Evolutionary conservation across 2,888 invertebrate genomes (phyloP).

Genomic region (Polymixis flavicincta): DNA sequence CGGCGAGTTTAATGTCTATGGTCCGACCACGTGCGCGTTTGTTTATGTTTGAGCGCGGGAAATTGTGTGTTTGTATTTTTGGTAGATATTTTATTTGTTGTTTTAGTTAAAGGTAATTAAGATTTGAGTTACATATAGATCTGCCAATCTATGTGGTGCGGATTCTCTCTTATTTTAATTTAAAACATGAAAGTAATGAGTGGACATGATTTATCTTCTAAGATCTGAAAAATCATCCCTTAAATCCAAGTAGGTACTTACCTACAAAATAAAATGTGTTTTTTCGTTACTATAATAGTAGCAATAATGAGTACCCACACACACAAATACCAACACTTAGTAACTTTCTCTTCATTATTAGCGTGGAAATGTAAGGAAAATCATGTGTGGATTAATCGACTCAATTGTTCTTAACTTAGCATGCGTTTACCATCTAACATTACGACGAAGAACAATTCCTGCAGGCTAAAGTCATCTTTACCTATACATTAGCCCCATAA

Average conservation of each 20-base stretch:
- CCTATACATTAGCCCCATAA: no score
- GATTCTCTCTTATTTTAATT: neutral
- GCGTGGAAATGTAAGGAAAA: slow-evolving; percentile 8
- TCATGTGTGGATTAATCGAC: neutral
- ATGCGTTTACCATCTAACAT: neutral
- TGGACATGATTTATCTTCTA: neutral
- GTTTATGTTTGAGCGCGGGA: slow-evolving; percentile 67
- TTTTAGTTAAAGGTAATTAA: neutral
- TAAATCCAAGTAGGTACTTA: neutral
- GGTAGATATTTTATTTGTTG: slow-evolving; percentile 18
- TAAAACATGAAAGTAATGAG: neutral
- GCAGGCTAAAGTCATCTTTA: no score
- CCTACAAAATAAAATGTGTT: neutral
- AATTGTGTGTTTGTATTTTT: slow-evolving; percentile 40
- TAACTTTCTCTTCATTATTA: neutral
- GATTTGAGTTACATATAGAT: neutral
- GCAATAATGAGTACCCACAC: neutral
- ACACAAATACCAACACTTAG: neutral
- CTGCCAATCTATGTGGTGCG: neutral
- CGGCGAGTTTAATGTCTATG: slow-evolving; percentile 54
- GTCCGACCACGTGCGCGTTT: slow-evolving; percentile 65
- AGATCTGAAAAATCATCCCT: neutral
- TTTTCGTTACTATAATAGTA: neutral
- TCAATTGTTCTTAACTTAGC: neutral
- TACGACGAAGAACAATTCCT: no score